Evolutionary conservation across 2,888 invertebrate genomes (phyloP).

Genomic region (Diadegma fenestrale): DNA sequence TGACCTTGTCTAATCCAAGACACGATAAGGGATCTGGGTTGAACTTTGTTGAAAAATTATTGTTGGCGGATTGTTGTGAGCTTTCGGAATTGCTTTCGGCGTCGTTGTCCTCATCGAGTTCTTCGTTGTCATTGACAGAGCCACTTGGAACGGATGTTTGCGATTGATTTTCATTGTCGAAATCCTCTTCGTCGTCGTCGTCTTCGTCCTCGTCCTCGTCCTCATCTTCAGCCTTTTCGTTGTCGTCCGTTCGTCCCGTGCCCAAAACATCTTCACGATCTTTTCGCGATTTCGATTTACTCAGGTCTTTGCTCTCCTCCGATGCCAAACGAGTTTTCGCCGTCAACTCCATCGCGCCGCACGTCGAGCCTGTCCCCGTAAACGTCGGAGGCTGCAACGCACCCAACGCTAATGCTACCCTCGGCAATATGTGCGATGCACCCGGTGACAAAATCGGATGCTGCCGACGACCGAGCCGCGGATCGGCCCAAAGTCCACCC

Average conservation of each 20-base stretch:
- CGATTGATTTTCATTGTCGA: slow-evolving; percentile 78
- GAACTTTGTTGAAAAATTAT: slow-evolving; percentile 78
- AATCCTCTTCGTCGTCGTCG: slow-evolving; percentile 73
- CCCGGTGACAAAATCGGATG: slow-evolving; percentile 80
- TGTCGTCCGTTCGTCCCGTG: slow-evolving; percentile 74
- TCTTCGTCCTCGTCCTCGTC: slow-evolving; percentile 74
- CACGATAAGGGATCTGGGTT: slow-evolving; percentile 79
- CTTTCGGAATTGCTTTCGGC: slow-evolving; percentile 79
- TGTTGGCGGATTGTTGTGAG: slow-evolving; percentile 79
- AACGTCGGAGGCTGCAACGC: slow-evolving; percentile 77
- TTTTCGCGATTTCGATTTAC: slow-evolving; percentile 62
- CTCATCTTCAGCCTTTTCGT: slow-evolving; percentile 73
- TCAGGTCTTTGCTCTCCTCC: slow-evolving; percentile 64
- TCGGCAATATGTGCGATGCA: slow-evolving; percentile 78
- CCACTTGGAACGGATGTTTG: slow-evolving; percentile 74
- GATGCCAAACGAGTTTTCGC: slow-evolving; percentile 70
- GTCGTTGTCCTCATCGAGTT: slow-evolving; percentile 80
- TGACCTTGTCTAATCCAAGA: slow-evolving; percentile 80
- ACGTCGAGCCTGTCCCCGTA: slow-evolving; percentile 73
- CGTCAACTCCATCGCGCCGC: slow-evolving; percentile 81
- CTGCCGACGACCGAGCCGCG: slow-evolving; percentile 81
- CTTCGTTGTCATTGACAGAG: slow-evolving; percentile 79
- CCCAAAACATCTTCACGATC: slow-evolving; percentile 20
- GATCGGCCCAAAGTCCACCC: slow-evolving; percentile 83
- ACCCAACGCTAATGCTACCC: slow-evolving; percentile 79